Evolutionary conservation across 2,888 invertebrate genomes (phyloP), one percentile per base, ranked within the genome.

Genomic region (Hirtodrosophila cameraria): DNA sequence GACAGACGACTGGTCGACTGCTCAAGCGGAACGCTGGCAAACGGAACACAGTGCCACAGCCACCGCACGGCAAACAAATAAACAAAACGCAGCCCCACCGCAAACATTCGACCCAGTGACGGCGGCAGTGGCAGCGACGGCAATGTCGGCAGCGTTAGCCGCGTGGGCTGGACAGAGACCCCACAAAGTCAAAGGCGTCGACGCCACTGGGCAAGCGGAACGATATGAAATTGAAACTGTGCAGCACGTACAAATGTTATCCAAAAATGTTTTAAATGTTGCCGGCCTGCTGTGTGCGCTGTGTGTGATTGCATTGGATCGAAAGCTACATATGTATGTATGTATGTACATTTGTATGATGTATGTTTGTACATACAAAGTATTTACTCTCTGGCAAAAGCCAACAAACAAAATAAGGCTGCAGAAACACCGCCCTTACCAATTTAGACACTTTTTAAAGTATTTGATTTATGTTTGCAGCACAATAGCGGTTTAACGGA

Each of bases 101-200:
- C 80, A 82, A 82, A 80, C 79, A 82, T 69, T n/a, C 59, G 57
- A 48, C 16, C 66, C 77, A 76, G 72, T 54, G 75, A 59, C 68
- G 65, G 60, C 60, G 52, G 5, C 35, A 36, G 20, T 31, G 23
- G 36, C 23, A 31, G 9, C 59, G 16, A 11, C 12, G n/a, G n/a
- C n/a, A n/a, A n/a, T n/a, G n/a, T n/a, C n/a, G n/a, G n/a, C n/a
- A n/a, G n/a, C n/a, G n/a, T n/a, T n/a, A 27, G 30, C 12, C 9
- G 16, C 23, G 48, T 48, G 25, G 28, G 59, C 27, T 39, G 13
- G 15, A 27, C 30, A 4, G 23, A 4, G 23, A 18, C 43, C 20
- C 48, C 30, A 18, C 13, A 53, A 15, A 38, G 16, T n/a, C 41
- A 23, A 4, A 23, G 20, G 30, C 42, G 16, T 30, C 60, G 53